Evolutionary conservation across 2,888 invertebrate species (phyloP).

Genomic region (Diloba caeruleocephala): DNA sequence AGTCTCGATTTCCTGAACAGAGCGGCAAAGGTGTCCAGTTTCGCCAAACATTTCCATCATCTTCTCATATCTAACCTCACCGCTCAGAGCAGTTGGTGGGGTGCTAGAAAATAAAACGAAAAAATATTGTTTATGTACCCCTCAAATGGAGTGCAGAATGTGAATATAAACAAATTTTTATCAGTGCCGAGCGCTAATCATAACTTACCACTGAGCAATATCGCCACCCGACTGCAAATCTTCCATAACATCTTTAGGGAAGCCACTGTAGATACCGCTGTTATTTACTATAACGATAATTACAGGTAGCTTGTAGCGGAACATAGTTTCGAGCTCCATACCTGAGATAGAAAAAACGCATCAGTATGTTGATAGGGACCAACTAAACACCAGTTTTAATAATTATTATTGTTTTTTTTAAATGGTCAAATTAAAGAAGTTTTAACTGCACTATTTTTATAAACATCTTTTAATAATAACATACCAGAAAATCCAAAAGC

Average conservation of each 20-base stretch:
- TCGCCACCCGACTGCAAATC: constrained; percentile 92
- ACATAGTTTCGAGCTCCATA: constrained; percentile 99
- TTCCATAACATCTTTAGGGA: constrained; percentile 93
- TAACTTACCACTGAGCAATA: constrained; percentile 92
- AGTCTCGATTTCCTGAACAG: constrained; percentile 92
- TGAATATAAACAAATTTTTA: too few species aligned
- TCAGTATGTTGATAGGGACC: too few species aligned
- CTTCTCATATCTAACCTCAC: constrained; percentile 95
- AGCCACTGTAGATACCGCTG: constrained; percentile 97
- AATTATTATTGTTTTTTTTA: constrained; percentile 30
- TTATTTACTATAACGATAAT: constrained; percentile 98
- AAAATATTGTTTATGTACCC: too few species aligned
- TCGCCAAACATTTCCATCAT: constrained; percentile 96
- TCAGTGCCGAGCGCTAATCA: too few species aligned
- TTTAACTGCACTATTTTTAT: constrained; percentile 24
- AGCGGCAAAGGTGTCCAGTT: constrained; percentile 94
- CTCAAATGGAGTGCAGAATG: not conserved
- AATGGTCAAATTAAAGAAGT: constrained; percentile 40
- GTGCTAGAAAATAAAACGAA: too few species aligned
- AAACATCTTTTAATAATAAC: constrained; percentile 64
- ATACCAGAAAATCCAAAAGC: constrained; percentile 99
- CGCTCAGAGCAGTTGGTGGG: constrained; percentile 94
- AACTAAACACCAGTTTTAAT: too few species aligned
- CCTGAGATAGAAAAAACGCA: too few species aligned
- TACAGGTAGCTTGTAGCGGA: constrained; percentile 97